A percentile compares a stretch with the other conserved stretches of the same genome.
Conservation (phyloP, 2,113 vertebrate genomes). For the Natator depressus region DNA sequence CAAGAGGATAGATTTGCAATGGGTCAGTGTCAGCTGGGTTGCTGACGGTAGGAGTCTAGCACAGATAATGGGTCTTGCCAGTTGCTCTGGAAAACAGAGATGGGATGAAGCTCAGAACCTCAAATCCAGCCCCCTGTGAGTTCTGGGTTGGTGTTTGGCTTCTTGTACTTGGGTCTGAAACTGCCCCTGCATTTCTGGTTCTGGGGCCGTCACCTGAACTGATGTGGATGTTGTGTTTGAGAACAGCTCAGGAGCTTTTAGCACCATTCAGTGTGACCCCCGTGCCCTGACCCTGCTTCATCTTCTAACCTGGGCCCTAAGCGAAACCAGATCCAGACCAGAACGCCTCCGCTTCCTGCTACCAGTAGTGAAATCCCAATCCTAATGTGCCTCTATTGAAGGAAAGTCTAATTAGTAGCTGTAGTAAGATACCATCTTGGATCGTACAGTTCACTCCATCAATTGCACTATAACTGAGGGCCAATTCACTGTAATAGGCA, state of each 20-base stretch:
- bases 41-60: fast-evolving
- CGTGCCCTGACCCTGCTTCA: neutral
- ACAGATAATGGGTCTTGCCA: neutral
- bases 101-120: neutral
- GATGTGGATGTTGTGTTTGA: neutral
- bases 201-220: neutral
- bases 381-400: neutral
- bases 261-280: neutral
- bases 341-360: neutral
- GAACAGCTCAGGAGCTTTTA: neutral
- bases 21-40: fast-evolving
- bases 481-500: neutral
- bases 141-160: neutral
- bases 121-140: neutral
- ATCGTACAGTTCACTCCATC: neutral
- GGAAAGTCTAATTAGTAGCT: neutral
- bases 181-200: neutral
- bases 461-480: neutral
- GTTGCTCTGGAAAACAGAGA: neutral
- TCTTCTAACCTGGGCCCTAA: neutral
- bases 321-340: neutral
- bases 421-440: neutral
- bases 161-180: no score
- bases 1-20: no score
- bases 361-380: neutral